A percentile compares a stretch with the other conserved stretches of the same genome.
phyloP scores from a whole-genome alignment of 2,113 vertebrate genomes.

The Aldabrachelys gigantea region DNA sequence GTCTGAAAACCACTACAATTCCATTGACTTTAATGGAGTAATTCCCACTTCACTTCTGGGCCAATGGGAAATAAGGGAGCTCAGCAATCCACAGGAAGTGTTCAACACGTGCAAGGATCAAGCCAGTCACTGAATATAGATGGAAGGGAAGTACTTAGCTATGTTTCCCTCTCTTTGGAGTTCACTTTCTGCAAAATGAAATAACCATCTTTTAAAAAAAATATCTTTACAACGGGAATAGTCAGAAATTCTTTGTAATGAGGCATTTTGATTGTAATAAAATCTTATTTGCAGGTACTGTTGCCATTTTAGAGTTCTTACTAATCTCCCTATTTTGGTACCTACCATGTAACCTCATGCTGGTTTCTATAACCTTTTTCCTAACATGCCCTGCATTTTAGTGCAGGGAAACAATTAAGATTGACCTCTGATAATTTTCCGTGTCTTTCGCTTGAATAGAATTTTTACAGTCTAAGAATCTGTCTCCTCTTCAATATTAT shows the following conservation, averaged over 20 bases:
- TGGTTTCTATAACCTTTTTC: not conserved
- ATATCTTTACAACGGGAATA: not conserved
- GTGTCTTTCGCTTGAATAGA: not conserved
- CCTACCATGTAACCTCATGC: not conserved
- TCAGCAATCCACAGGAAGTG: not conserved
- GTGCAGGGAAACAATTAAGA: not conserved
- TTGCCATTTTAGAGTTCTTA: not conserved
- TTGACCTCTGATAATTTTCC: not conserved
- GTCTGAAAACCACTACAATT: not conserved
- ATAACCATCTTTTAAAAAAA: not conserved
- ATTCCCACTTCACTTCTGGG: not conserved
- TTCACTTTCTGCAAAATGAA: not conserved
- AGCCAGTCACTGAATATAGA: not conserved
- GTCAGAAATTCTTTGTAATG: not conserved
- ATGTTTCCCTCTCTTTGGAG: not conserved
- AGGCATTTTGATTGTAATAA: not conserved
- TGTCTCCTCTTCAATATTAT: not conserved
- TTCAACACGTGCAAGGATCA: not conserved
- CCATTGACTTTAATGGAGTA: not conserved
- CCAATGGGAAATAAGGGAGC: not conserved
- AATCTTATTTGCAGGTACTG: not conserved
- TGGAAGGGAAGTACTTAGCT: rapidly evolving
- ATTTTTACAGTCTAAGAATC: not conserved
- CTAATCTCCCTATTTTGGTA: not conserved
- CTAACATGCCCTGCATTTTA: not conserved